These are phyloP conservation scores for Elaphurus davidianus DNA, from an alignment of 2,113 vertebrate species.

Conservation along the genomic window DNA sequence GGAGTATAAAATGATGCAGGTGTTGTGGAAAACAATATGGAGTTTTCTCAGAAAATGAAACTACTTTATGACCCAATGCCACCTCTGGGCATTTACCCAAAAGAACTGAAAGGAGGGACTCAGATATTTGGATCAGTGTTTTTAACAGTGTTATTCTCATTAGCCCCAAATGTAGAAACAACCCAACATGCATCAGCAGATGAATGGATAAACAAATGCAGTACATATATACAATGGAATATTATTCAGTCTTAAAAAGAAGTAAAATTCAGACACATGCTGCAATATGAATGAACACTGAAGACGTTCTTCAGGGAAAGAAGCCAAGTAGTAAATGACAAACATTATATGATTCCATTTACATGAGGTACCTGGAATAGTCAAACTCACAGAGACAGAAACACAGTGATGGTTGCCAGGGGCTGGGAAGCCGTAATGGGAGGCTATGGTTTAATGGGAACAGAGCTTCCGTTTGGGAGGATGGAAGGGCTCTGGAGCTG, in stretches of 20 bases:
- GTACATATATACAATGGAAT: neutral
- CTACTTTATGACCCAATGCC: neutral
- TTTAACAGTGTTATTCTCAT: neutral
- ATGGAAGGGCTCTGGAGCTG: neutral
- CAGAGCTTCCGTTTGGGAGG: neutral
- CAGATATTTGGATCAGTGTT: neutral
- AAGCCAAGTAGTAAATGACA: neutral
- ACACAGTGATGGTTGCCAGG: neutral
- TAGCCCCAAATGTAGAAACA: neutral
- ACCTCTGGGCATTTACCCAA: neutral
- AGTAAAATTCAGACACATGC: neutral
- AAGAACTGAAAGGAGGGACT: neutral
- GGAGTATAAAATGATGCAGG: neutral
- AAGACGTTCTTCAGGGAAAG: neutral
- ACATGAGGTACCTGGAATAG: neutral
- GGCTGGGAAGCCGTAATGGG: accelerated
- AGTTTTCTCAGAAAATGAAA: neutral
- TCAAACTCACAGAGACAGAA: neutral
- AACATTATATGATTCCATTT: neutral
- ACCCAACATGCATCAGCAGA: neutral
- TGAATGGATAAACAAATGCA: neutral
- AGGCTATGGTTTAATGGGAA: neutral
- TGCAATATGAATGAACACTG: neutral
- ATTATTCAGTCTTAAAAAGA: neutral
- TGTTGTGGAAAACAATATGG: neutral